Conservation (phyloP, 1,140 invertebrate species). For the Hesperophylax magnus region DNA sequence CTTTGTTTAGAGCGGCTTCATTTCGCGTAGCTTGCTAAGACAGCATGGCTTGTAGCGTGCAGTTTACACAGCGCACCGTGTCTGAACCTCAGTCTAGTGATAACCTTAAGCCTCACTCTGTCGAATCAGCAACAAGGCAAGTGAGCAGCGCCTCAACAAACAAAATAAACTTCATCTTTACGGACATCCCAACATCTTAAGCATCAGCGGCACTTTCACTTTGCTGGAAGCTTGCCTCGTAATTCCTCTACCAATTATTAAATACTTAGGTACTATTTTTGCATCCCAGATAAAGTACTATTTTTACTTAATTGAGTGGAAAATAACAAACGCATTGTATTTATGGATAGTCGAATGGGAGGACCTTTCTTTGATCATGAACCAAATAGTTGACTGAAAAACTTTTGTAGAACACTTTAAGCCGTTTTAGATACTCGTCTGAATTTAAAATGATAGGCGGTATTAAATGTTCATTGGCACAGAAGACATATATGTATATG, state of each 20-base stretch:
- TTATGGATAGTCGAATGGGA: too few species aligned
- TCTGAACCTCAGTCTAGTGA: slow-evolving; percentile 26
- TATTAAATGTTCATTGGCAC: too few species aligned
- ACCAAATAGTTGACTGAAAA: too few species aligned
- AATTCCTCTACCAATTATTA: not conserved
- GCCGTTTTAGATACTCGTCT: too few species aligned
- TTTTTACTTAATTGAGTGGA: too few species aligned
- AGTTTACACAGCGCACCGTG: not conserved
- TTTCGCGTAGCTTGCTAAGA: slow-evolving; percentile 3
- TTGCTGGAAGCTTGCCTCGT: not conserved
- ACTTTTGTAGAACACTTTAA: too few species aligned
- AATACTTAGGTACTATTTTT: too few species aligned
- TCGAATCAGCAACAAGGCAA: slow-evolving; percentile 43
- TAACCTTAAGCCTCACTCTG: slow-evolving; percentile 52
- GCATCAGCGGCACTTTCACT: slow-evolving; percentile 10
- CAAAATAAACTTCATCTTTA: slow-evolving; percentile 48
- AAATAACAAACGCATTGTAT: too few species aligned
- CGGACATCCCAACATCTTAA: slow-evolving; percentile 20
- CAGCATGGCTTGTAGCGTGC: not conserved
- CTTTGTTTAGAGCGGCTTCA: not conserved
- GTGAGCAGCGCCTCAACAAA: slow-evolving; percentile 35
- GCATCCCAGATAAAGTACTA: too few species aligned
- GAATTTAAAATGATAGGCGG: too few species aligned
- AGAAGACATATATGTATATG: too few species aligned
- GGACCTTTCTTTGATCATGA: too few species aligned